These are phyloP conservation scores for Sminthurides aquaticus DNA, from an alignment of 2,888 invertebrate genomes.

Conservation along the genomic window DNA sequence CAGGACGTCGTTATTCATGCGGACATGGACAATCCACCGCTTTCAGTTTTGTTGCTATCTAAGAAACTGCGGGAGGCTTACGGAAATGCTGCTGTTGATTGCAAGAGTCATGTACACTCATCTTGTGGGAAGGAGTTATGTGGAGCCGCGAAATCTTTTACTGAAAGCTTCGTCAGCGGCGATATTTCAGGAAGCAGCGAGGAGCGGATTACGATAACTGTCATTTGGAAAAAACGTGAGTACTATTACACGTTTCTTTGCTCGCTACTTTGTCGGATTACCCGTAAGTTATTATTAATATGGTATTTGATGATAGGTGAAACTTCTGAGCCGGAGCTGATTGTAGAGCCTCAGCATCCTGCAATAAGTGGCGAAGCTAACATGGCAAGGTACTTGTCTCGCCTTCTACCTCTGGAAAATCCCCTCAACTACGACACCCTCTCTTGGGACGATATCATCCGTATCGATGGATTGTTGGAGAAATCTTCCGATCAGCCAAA, in stretches of 20 bases:
- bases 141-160: neutral
- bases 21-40: slow-evolving; percentile 25
- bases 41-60: slow-evolving; percentile 24
- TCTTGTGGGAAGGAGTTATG: neutral
- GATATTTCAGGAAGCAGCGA: neutral
- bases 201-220: neutral
- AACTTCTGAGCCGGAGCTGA: slow-evolving; percentile 21
- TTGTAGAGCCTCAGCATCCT: slow-evolving; percentile 22
- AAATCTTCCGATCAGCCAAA: slow-evolving; percentile 4
- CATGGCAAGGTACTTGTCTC: slow-evolving; percentile 27
- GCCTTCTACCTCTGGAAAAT: slow-evolving; percentile 13
- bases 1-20: slow-evolving; percentile 31
- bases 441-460: slow-evolving; percentile 18
- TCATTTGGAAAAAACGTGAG: slow-evolving; percentile 4
- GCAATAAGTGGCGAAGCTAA: slow-evolving; percentile 27
- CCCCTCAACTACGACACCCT: slow-evolving; percentile 24
- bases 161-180: neutral
- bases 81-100: slow-evolving; percentile 4
- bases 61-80: slow-evolving; percentile 23
- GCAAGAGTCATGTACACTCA: slow-evolving; percentile 22
- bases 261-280: neutral
- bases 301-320: neutral
- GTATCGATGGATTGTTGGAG: slow-evolving; percentile 24
- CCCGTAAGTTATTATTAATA: neutral
- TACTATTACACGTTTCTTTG: neutral